Percentiles rank a stretch among this genome's conserved stretches.
Evolutionary conservation across 2,113 vertebrate genomes (phyloP).

Genomic region (Puffinus mauretanicus): DNA sequence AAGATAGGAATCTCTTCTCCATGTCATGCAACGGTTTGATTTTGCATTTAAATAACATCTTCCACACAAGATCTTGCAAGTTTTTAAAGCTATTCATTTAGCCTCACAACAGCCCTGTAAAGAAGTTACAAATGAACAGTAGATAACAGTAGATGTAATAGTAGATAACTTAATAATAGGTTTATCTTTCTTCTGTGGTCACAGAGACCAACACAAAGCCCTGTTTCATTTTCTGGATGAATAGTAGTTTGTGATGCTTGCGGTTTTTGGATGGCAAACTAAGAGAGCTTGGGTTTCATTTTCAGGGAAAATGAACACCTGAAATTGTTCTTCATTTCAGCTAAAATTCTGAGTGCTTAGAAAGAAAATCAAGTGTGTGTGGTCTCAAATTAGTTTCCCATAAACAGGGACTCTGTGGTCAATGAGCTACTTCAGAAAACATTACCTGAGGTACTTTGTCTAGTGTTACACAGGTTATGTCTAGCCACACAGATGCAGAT

Average conservation of each 20-base stretch:
- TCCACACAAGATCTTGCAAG: slow-evolving; percentile 30
- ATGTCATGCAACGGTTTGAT: not conserved
- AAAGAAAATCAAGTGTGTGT: not conserved
- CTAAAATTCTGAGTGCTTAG: not conserved
- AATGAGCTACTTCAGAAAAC: slow-evolving; percentile 33
- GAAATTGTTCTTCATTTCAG: slow-evolving; percentile 4
- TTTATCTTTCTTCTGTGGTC: slow-evolving; percentile 45
- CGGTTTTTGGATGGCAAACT: not conserved
- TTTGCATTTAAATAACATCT: slow-evolving; percentile 61
- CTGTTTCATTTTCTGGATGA: slow-evolving; percentile 19
- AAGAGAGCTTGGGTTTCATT: not conserved
- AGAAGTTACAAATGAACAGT: slow-evolving; percentile 45
- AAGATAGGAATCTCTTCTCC: slow-evolving; percentile 45
- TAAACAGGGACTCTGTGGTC: not conserved
- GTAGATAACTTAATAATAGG: slow-evolving; percentile 41
- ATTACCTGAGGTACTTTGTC: not conserved
- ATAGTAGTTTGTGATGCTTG: slow-evolving; percentile 39
- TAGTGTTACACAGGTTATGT: not conserved
- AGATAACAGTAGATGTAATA: slow-evolving; percentile 55
- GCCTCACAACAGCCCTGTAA: slow-evolving; percentile 10
- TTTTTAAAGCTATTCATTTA: slow-evolving; percentile 61
- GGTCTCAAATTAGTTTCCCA: slow-evolving; percentile 14
- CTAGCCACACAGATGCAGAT: not conserved
- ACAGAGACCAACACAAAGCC: not conserved
- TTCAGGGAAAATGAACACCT: not conserved